phyloP scores from a whole-genome alignment of 2,113 vertebrate species.

The Chaetorhynchus papuensis region DNA sequence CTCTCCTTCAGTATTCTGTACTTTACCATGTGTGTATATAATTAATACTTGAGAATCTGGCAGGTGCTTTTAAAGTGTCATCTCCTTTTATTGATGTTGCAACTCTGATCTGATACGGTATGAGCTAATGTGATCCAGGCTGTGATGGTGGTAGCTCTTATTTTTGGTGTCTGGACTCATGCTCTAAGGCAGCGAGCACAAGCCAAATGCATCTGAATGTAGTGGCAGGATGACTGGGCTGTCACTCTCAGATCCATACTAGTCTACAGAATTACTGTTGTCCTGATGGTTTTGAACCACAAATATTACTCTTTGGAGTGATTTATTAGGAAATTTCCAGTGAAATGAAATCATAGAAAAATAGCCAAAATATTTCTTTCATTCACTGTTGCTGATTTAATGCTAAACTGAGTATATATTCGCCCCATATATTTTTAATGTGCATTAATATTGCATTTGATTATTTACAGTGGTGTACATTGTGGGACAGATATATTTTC shows the following conservation, averaged over 20 bases:
- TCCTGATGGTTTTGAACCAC: conserved; percentile 4
- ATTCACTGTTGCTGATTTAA: conserved; percentile 1
- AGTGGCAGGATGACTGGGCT: background rate
- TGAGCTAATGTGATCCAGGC: background rate
- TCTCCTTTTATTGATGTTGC: conserved; percentile 1
- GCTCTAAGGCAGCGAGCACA: background rate
- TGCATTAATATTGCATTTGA: conserved; percentile 28
- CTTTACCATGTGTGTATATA: conserved; percentile 10
- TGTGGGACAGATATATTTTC: conserved; percentile 44
- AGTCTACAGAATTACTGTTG: background rate
- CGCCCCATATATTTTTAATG: conserved; percentile 17
- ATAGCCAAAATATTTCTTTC: conserved; percentile 17
- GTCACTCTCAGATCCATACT: background rate
- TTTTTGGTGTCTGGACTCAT: conserved; percentile 1
- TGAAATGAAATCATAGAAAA: background rate
- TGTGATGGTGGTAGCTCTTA: background rate
- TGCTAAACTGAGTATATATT: conserved; percentile 21
- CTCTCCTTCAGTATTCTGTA: conserved; percentile 33
- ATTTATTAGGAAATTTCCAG: conserved; percentile 14
- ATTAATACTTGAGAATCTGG: conserved; percentile 5
- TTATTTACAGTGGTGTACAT: conserved; percentile 27
- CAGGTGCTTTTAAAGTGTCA: background rate
- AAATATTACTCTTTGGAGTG: background rate
- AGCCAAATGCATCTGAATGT: background rate
- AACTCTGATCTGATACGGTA: background rate